Evolutionary conservation across 1,140 invertebrate genomes (phyloP).

Genomic region (Papilio polytes): DNA sequence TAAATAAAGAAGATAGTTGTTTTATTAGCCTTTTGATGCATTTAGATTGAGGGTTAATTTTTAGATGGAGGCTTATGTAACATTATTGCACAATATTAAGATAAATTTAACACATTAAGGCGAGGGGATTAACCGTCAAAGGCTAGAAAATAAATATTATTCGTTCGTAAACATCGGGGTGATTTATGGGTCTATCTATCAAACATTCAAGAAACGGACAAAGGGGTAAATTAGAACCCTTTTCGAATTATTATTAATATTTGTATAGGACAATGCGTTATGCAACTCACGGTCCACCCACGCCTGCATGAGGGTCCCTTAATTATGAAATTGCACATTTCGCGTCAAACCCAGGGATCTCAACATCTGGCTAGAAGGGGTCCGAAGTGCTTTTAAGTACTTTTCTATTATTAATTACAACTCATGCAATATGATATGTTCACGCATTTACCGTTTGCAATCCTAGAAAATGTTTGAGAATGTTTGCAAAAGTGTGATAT

Average conservation of each 20-base stretch:
- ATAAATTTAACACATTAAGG: neutral
- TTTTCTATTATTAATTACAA: neutral
- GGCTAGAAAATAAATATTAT: conserved; percentile 11
- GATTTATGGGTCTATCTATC: conserved; percentile 22
- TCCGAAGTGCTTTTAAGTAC: neutral
- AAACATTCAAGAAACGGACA: conserved; percentile 8
- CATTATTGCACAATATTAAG: neutral
- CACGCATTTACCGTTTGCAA: neutral
- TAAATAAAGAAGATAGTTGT: no score
- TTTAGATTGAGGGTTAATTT: neutral
- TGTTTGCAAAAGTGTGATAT: no score
- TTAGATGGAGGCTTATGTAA: neutral
- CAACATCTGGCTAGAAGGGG: neutral
- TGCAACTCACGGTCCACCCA: conserved; percentile 15
- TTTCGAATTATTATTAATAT: conserved; percentile 18
- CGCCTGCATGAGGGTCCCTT: conserved; percentile 6
- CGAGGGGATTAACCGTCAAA: conserved; percentile 4
- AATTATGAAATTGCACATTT: conserved; percentile 20
- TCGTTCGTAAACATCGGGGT: neutral
- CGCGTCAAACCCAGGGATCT: neutral
- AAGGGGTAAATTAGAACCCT: conserved; percentile 23
- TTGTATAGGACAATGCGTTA: conserved; percentile 9
- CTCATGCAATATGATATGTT: neutral
- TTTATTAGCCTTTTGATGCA: no score
- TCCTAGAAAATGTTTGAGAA: neutral